A percentile compares a stretch with the other conserved stretches of the same genome.
Evolutionary conservation across 2,113 vertebrate species (phyloP).

Genomic region (Cyanoderma ruficeps): DNA sequence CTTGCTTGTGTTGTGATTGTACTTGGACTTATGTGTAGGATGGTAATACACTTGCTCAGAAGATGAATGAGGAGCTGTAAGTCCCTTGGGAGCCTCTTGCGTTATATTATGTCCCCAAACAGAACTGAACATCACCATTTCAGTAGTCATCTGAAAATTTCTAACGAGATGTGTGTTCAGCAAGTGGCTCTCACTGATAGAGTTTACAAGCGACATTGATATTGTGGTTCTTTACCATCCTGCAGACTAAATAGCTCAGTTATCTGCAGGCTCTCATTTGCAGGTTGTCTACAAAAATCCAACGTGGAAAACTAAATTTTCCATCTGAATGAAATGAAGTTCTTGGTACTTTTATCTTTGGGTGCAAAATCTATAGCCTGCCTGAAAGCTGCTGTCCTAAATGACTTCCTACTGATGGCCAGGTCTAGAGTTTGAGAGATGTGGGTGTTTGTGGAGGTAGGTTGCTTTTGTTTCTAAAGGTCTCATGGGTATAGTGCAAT

Average conservation of each 20-base stretch:
- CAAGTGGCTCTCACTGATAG: neutral
- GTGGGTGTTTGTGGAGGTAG: neutral
- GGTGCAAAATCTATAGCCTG: neutral
- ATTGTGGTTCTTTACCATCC: neutral
- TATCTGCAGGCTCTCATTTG: neutral
- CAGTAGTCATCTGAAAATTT: neutral
- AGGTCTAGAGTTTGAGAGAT: neutral
- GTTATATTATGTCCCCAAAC: neutral
- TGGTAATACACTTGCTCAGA: neutral
- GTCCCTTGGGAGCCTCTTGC: neutral
- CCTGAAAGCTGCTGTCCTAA: neutral
- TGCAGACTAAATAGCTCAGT: neutral
- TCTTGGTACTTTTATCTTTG: neutral
- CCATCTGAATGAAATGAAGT: neutral
- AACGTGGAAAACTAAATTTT: neutral
- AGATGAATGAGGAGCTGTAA: neutral
- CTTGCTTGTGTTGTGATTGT: fast-evolving
- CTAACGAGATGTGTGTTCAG: neutral
- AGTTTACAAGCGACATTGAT: neutral
- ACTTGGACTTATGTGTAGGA: neutral
- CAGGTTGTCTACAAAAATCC: neutral
- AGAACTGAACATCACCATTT: neutral
- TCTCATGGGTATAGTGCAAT: neutral
- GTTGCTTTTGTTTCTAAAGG: neutral
- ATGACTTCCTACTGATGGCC: neutral